These are phyloP conservation scores for Piezodorus guildinii DNA, from an alignment of 1,140 invertebrate genomes.

Conservation along the genomic window DNA sequence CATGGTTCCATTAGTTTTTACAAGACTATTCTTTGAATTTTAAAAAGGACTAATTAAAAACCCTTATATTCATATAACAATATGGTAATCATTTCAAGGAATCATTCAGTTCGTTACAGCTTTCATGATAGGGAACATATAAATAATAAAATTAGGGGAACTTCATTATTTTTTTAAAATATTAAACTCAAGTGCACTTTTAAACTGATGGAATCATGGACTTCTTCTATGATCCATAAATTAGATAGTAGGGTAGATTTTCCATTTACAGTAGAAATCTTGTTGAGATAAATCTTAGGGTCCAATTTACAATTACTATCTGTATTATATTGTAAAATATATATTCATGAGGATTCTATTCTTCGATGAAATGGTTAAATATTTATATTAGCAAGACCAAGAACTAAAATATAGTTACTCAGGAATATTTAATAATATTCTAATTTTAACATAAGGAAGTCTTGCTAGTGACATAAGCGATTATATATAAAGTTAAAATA, in stretches of 20 bases:
- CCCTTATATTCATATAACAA: neutral
- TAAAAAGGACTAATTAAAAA: neutral
- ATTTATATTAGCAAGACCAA: neutral
- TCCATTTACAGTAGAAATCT: neutral
- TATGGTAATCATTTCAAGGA: neutral
- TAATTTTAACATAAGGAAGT: too few species aligned
- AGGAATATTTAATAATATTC: too few species aligned
- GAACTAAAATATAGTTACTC: neutral
- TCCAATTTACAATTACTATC: neutral
- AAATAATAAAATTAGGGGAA: neutral
- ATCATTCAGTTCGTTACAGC: neutral
- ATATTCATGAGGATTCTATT: slow-evolving; percentile 14
- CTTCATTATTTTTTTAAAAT: neutral
- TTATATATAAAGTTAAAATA: neutral
- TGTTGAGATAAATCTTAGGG: neutral
- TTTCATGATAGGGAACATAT: too few species aligned
- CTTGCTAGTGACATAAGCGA: neutral
- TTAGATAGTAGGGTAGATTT: neutral
- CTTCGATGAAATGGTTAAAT: neutral
- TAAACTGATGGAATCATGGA: slow-evolving; percentile 13
- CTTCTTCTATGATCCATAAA: neutral
- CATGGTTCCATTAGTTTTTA: slow-evolving; percentile 3
- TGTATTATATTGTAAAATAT: slow-evolving; percentile 6
- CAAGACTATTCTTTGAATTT: neutral
- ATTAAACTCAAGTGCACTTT: slow-evolving; percentile 10